These are phyloP conservation scores for Caenorhabditis remanei DNA, from an alignment of 1,140 invertebrate genomes.

Conservation along the genomic window DNA sequence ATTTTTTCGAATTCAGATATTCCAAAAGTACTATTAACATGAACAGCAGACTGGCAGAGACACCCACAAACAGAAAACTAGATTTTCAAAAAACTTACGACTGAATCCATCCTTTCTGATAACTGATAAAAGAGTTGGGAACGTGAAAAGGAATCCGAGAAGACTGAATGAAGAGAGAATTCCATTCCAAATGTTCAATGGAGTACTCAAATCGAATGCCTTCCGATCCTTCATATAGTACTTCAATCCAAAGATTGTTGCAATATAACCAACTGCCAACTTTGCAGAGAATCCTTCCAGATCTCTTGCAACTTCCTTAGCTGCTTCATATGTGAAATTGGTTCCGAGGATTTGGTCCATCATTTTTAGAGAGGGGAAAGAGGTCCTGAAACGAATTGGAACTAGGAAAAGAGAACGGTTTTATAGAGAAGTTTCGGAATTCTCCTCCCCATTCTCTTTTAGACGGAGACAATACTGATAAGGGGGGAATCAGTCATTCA, in stretches of 20 bases:
- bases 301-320: conserved; percentile 59
- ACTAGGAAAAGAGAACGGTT: background rate
- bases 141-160: conserved; percentile 81
- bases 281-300: conserved; percentile 62
- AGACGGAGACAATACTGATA: background rate
- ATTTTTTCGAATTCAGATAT: too few species aligned
- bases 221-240: conserved; percentile 90
- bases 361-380: background rate
- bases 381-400: conserved; percentile 12
- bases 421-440: background rate
- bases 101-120: conserved; percentile 80
- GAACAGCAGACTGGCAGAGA: too few species aligned
- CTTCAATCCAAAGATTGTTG: conserved; percentile 91
- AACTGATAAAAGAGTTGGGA: conserved; percentile 69
- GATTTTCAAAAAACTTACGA: conserved; percentile 46
- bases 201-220: conserved; percentile 83
- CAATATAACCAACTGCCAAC: conserved; percentile 85
- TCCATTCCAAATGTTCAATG: conserved; percentile 90
- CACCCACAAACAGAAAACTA: too few species aligned
- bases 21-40: too few species aligned
- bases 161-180: conserved; percentile 88
- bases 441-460: conserved; percentile 31
- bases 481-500: conserved; percentile 16
- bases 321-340: conserved; percentile 63
- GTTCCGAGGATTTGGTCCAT: conserved; percentile 61